A percentile compares a stretch with the other conserved stretches of the same genome.
These are phyloP conservation scores for Idaea straminata DNA, from an alignment of 2,888 invertebrate genomes.

Conservation along the genomic window DNA sequence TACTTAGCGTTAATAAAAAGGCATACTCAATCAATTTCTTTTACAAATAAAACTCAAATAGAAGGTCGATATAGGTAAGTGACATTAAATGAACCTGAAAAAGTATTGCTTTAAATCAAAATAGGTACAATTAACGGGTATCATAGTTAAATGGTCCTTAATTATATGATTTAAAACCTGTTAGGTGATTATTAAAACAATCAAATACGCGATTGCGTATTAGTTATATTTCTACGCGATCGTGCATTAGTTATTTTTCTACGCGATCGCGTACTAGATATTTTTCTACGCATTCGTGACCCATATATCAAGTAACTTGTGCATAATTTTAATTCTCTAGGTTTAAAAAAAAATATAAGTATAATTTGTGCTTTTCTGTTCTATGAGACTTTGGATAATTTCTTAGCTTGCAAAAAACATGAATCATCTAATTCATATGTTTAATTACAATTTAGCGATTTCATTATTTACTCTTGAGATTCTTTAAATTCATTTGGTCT, in stretches of 20 bases:
- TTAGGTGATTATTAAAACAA: too few relatives aligned
- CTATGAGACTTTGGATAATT: neutral
- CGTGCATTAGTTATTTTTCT: too few relatives aligned
- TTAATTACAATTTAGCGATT: neutral
- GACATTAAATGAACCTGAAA: neutral
- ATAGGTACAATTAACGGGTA: neutral
- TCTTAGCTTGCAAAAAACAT: neutral
- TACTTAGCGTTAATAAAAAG: slow-evolving; percentile 60
- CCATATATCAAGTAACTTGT: neutral
- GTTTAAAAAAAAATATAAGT: neutral
- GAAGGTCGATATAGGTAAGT: neutral
- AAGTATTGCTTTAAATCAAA: neutral
- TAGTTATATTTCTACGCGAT: too few relatives aligned
- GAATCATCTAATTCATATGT: neutral
- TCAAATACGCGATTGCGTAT: too few relatives aligned
- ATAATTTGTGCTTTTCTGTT: neutral
- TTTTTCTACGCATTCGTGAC: too few relatives aligned
- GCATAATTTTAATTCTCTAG: neutral
- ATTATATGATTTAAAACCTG: too few relatives aligned
- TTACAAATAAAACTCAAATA: neutral
- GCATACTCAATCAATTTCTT: slow-evolving; percentile 2
- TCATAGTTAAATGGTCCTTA: neutral
- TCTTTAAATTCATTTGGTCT: slow-evolving; percentile 7
- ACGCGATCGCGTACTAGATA: too few relatives aligned
- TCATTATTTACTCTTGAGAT: slow-evolving; percentile 5